Evolutionary conservation across 2,797 vertebrate species (phyloP).

Genomic region (Labeo calbasu): DNA sequence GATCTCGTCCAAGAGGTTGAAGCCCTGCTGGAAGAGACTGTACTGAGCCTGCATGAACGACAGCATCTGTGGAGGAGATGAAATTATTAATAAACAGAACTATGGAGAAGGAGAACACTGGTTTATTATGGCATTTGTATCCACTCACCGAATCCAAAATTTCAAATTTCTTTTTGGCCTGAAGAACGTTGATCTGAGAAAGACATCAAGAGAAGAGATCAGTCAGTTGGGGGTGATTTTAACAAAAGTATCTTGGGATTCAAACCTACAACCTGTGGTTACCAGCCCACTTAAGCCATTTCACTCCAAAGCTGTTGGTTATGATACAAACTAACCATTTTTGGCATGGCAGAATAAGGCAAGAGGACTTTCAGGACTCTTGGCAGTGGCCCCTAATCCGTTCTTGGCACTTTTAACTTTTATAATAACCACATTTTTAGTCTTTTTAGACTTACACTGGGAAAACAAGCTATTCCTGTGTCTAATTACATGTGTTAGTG

Average conservation of each 20-base stretch:
- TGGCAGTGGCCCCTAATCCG: background rate
- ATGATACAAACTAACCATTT: background rate
- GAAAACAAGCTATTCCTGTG: background rate
- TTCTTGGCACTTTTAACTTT: background rate
- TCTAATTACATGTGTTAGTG: background rate
- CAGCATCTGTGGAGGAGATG: constrained; percentile 84
- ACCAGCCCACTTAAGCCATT: background rate
- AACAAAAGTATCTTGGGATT: background rate
- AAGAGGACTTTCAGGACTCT: background rate
- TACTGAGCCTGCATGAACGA: constrained; percentile 98
- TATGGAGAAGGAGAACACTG: background rate
- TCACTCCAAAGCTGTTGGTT: background rate
- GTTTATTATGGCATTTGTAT: background rate
- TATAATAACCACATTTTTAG: background rate
- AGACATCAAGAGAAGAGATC: constrained; percentile 15
- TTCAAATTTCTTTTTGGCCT: constrained; percentile 99
- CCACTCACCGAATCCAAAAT: constrained; percentile 93
- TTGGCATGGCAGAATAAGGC: background rate
- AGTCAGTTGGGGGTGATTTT: background rate
- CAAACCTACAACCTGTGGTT: background rate
- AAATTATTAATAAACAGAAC: background rate
- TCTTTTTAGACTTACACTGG: background rate
- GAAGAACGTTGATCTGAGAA: constrained; percentile 94
- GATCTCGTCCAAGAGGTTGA: constrained; percentile 90
- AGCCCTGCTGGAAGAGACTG: constrained; percentile 94